Conservation (phyloP, 2,113 vertebrate genomes). For the Sakesphorus luctuosus region DNA sequence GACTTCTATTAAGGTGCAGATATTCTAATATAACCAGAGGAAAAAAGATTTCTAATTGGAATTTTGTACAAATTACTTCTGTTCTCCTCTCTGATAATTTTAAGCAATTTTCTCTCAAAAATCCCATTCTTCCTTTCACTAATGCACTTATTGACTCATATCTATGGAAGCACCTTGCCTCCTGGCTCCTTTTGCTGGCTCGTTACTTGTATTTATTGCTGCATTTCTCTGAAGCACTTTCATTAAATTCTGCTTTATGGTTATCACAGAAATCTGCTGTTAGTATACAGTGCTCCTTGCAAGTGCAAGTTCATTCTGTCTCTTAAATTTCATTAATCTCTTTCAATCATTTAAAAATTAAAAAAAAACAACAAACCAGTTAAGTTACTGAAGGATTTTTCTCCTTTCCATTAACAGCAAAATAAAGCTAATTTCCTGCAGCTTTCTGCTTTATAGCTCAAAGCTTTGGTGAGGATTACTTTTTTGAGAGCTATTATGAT, state of each 20-base stretch:
- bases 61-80: not conserved
- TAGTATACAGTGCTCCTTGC: not conserved
- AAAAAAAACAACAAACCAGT: not conserved
- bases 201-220: conserved; percentile 38
- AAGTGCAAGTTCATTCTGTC: not conserved
- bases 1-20: not conserved
- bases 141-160: conserved; percentile 4
- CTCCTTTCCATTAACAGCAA: conserved; percentile 33
- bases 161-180: conserved; percentile 37
- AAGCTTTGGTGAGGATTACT: conserved; percentile 31
- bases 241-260: conserved; percentile 38
- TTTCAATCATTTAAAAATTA: conserved; percentile 10
- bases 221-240: conserved; percentile 46
- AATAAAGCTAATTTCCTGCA: conserved; percentile 54
- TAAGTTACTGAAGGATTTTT: not conserved
- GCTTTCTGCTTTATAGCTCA: conserved; percentile 29
- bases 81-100: not conserved
- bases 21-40: not conserved
- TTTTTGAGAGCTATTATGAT: conserved; percentile 44
- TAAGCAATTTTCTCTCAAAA: not conserved
- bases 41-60: not conserved
- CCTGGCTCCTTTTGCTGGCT: conserved; percentile 7
- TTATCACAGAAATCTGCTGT: conserved; percentile 13
- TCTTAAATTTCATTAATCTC: conserved; percentile 35
- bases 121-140: not conserved